phyloP scores from a whole-genome alignment of 2,888 invertebrate genomes.

The Anodontia alba region DNA sequence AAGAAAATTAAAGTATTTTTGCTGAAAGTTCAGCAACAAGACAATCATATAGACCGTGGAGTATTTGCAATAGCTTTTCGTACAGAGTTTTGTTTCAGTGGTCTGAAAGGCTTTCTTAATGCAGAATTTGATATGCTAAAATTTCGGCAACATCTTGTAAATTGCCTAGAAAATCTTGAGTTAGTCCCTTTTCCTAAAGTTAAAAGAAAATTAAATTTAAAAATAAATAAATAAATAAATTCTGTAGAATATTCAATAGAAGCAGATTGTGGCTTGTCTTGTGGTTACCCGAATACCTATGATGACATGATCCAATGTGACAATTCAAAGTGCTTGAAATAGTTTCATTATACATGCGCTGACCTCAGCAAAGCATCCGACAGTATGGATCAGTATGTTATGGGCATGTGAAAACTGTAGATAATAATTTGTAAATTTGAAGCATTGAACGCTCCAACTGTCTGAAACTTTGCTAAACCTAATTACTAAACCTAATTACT shows the following conservation, averaged over 20 bases:
- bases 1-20: background rate
- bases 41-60: background rate
- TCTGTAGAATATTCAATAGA: background rate
- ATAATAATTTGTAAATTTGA: no score
- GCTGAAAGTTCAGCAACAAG: background rate
- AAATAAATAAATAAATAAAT: background rate
- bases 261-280: no score
- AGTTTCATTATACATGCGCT: no score
- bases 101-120: background rate
- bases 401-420: no score
- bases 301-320: no score
- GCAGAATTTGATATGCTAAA: background rate
- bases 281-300: no score
- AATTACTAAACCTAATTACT: no score
- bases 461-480: no score
- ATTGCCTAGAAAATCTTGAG: background rate
- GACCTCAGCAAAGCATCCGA: no score
- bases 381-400: no score
- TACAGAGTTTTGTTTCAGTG: background rate
- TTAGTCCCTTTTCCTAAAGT: background rate
- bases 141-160: background rate
- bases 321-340: no score
- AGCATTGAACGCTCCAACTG: no score
- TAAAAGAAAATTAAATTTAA: background rate
- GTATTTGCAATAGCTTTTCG: background rate